These are phyloP conservation scores for Aleiodes alternator DNA, from an alignment of 2,888 invertebrate species.

Conservation along the genomic window DNA sequence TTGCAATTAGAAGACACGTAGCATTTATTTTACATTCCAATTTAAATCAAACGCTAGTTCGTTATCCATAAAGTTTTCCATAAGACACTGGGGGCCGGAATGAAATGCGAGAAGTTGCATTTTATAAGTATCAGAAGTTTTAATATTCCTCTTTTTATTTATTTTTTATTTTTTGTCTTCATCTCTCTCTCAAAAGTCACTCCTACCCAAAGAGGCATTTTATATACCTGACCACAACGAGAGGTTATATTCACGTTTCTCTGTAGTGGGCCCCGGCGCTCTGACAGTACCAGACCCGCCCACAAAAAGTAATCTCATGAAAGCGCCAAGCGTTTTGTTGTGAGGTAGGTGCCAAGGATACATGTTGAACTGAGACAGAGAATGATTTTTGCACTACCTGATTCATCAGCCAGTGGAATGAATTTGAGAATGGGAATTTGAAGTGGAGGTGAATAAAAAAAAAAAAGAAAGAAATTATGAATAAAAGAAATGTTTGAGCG, in stretches of 20 bases:
- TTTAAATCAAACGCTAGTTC: slow-evolving; percentile 20
- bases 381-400: slow-evolving; percentile 40
- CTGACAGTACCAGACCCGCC: slow-evolving; percentile 75
- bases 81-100: slow-evolving; percentile 24
- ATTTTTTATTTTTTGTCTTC: not conserved
- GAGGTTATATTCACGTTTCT: slow-evolving; percentile 16
- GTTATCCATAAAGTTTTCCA: slow-evolving; percentile 25
- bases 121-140: slow-evolving; percentile 12
- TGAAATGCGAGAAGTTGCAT: slow-evolving; percentile 35
- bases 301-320: slow-evolving; percentile 74
- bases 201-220: slow-evolving; percentile 34
- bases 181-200: slow-evolving; percentile 21
- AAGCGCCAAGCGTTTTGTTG: slow-evolving; percentile 49
- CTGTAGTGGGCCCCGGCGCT: slow-evolving; percentile 51
- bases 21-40: slow-evolving; percentile 7
- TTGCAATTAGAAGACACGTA: no score
- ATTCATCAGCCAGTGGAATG: slow-evolving; percentile 29
- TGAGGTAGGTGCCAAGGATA: slow-evolving; percentile 32
- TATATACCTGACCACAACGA: slow-evolving; percentile 38
- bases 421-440: slow-evolving; percentile 1
- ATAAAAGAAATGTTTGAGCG: slow-evolving; percentile 5
- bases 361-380: slow-evolving; percentile 46
- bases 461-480: not conserved
- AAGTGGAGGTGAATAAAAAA: not conserved
- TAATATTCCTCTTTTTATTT: slow-evolving; percentile 10